Evolutionary conservation across 2,888 invertebrate species (phyloP).

Genomic region (Melinaea marsaeus): DNA sequence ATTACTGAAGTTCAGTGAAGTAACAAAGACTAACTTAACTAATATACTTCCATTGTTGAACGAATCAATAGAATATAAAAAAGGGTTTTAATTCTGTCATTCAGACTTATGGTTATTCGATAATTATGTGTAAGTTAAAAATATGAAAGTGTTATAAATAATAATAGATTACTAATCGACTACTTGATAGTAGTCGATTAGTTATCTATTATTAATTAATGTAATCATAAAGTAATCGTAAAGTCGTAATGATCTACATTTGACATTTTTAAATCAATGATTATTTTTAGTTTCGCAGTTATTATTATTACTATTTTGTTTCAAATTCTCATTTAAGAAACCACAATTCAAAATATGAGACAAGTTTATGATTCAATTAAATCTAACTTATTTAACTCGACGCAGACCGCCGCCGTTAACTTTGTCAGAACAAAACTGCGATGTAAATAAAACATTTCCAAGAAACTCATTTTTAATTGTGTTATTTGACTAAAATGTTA

Average conservation of each 20-base stretch:
- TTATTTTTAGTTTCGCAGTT: neutral
- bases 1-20: conserved; percentile 16
- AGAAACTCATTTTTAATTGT: neutral
- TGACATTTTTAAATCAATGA: neutral
- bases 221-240: no score
- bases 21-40: conserved; percentile 20
- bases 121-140: conserved; percentile 2
- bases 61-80: conserved; percentile 24
- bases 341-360: conserved; percentile 6
- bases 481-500: neutral
- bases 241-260: no score
- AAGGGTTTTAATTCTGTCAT: conserved; percentile 4
- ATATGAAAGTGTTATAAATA: neutral
- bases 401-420: conserved; percentile 2
- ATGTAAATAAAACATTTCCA: neutral
- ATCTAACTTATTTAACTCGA: neutral
- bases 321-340: neutral
- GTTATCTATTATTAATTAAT: no score
- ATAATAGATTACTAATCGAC: neutral
- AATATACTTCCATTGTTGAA: conserved; percentile 21
- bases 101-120: neutral
- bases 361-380: conserved; percentile 4
- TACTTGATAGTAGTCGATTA: no score
- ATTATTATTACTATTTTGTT: neutral
- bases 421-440: neutral